Percentiles rank a stretch among this genome's conserved stretches.
phyloP scores from a whole-genome alignment of 2,888 invertebrate genomes.

The Perizoma flavofasciatum region DNA sequence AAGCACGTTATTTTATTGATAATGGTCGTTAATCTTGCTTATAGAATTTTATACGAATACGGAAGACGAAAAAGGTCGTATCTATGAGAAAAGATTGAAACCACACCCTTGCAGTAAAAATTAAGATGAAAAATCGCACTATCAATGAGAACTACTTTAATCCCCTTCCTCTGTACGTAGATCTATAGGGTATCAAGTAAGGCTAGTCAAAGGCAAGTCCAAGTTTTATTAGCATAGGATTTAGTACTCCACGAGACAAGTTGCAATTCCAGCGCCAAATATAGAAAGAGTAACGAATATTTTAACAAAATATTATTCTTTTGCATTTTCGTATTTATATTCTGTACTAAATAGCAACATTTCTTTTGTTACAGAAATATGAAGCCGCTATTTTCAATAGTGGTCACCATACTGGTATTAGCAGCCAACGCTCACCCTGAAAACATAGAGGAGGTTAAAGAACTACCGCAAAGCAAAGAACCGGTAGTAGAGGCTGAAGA shows the following conservation, averaged over 20 bases:
- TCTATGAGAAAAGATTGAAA: not conserved
- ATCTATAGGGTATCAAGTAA: no score
- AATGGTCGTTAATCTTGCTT: constrained; percentile 8
- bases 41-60: constrained; percentile 6
- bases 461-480: constrained; percentile 61
- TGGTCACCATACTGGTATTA: constrained; percentile 69
- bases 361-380: constrained; percentile 72
- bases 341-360: not conserved
- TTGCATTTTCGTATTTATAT: no score
- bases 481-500: constrained; percentile 64
- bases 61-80: constrained; percentile 11
- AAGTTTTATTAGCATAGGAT: no score
- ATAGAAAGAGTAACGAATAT: no score
- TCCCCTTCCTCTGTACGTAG: no score
- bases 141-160: no score
- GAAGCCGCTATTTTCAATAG: constrained; percentile 75
- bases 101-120: no score
- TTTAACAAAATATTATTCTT: no score
- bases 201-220: no score
- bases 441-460: constrained; percentile 64
- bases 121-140: no score
- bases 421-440: constrained; percentile 63
- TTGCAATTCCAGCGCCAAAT: no score
- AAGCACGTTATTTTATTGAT: constrained; percentile 4
- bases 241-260: no score